Evolutionary conservation across 2,113 vertebrate genomes (phyloP), one percentile per base, ranked within the genome.

Genomic region (Alligator mississippiensis): DNA sequence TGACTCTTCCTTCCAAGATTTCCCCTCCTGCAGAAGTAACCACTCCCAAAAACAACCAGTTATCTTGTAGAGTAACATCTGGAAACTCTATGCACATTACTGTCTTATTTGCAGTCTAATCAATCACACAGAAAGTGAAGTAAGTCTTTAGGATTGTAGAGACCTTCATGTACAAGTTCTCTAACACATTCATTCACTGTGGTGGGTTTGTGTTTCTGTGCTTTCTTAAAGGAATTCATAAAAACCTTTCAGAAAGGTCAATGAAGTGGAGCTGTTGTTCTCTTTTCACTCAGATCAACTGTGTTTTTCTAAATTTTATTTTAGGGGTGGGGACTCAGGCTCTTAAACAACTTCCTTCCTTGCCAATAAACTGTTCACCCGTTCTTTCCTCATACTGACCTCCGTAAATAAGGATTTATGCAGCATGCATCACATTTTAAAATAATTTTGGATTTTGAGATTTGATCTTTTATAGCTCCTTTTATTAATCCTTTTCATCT

Each of bases 31-130:
- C 75, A 88, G 22, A 85, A 89, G 13, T 64, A 78, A 63, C 68
- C 83, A 9, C 57, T 96, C 58, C 75, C 82, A 77, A 25, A 87
- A 97, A 96, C 60, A 93, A 34, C 60, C 38, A 24, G 22, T 63
- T 76, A 92, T 57, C 60, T 6, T 92, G 77, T 79, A 74, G 57
- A 88, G 82, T 54, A 87, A 90, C 78, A 92, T 88, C 91, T 96
- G 93, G 90, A 96, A 95, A 90, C 55, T 82, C 55, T 90, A 76
- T 47, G 24, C 18, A 54, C 19, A 55, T 28, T 3, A 1, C 17
- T 89, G 66, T 17, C 86, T 77, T 74, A 87, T 87, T 91, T 76
- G 55, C 30, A 77, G 22, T 58, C 60, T 77, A 85, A 59, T 57
- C 11, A 72, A 90, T 64, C 57, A n/a, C 19, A 58, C 3, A 30